These are phyloP conservation scores for Astropecten irregularis DNA, from an alignment of 53 echinoderm and acorn worm species.

Conservation along the genomic window DNA sequence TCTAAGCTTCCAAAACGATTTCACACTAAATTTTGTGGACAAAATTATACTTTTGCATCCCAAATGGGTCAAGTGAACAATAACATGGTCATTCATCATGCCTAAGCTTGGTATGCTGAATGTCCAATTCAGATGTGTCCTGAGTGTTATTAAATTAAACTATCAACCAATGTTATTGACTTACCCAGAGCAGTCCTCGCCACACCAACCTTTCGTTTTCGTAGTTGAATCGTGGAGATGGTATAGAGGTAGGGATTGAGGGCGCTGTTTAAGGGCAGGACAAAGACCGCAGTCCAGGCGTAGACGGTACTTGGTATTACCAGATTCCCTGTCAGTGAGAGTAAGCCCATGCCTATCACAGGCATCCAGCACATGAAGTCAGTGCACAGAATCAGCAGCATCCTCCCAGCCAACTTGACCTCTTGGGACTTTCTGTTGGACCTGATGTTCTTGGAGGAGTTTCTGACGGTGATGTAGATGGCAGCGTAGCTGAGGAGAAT, in stretches of 20 bases:
- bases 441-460: conserved; percentile 42
- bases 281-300: conserved; percentile 68
- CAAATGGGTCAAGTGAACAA: too few relatives aligned
- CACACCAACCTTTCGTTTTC: not conserved
- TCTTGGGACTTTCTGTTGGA: conserved; percentile 29
- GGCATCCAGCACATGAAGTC: conserved; percentile 66
- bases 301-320: conserved; percentile 41
- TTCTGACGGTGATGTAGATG: conserved; percentile 67
- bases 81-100: too few relatives aligned
- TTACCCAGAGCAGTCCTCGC: not conserved
- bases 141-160: too few relatives aligned
- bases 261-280: conserved; percentile 59
- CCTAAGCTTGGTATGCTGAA: too few relatives aligned
- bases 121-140: too few relatives aligned
- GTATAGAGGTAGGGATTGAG: conserved; percentile 66
- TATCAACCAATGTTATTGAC: too few relatives aligned
- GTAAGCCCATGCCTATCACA: conserved; percentile 52
- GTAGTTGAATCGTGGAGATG: conserved; percentile 24
- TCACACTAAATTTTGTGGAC: too few relatives aligned
- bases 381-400: conserved; percentile 48
- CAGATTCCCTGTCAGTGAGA: conserved; percentile 24
- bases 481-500: conserved; percentile 66
- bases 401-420: conserved; percentile 50
- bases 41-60: too few relatives aligned
- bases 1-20: too few relatives aligned